Conservation (phyloP, 2,888 invertebrate genomes). For the Nycteola revayana region DNA sequence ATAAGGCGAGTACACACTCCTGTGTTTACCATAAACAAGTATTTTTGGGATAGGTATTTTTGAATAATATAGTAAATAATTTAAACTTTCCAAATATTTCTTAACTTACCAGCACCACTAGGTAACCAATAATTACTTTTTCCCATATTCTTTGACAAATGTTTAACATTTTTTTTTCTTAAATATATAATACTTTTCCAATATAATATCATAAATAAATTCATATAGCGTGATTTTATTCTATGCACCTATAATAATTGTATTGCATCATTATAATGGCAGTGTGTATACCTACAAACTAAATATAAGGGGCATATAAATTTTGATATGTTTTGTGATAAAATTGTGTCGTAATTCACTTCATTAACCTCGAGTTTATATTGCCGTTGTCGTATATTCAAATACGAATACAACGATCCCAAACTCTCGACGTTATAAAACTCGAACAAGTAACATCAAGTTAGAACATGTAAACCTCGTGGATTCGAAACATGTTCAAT, state of each 20-base stretch:
- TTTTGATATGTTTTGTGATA: conserved; percentile 14
- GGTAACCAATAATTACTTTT: conserved; percentile 23
- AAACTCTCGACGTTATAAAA: too few relatives aligned
- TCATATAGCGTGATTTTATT: conserved; percentile 28
- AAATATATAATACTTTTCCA: conserved; percentile 11
- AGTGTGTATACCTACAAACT: conserved; percentile 40
- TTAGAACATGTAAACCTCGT: conserved; percentile 8
- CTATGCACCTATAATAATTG: conserved; percentile 31
- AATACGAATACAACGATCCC: too few relatives aligned
- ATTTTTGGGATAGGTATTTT: too few relatives aligned
- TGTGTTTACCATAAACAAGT: too few relatives aligned
- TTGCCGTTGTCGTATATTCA: too few relatives aligned
- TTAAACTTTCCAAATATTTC: conserved; percentile 6
- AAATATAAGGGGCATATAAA: conserved; percentile 15
- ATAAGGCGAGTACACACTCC: too few relatives aligned
- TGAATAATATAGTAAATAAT: background rate
- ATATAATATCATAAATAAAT: conserved; percentile 11
- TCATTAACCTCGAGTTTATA: too few relatives aligned
- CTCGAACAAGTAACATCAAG: too few relatives aligned
- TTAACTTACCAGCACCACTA: conserved; percentile 28
- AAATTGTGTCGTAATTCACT: conserved; percentile 14
- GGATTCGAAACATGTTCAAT: conserved; percentile 45
- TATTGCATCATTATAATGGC: conserved; percentile 52
- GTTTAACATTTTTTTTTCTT: conserved; percentile 22
- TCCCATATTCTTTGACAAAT: conserved; percentile 8